phyloP scores from a whole-genome alignment of 2,113 vertebrate species.

The Notiomystis cincta region DNA sequence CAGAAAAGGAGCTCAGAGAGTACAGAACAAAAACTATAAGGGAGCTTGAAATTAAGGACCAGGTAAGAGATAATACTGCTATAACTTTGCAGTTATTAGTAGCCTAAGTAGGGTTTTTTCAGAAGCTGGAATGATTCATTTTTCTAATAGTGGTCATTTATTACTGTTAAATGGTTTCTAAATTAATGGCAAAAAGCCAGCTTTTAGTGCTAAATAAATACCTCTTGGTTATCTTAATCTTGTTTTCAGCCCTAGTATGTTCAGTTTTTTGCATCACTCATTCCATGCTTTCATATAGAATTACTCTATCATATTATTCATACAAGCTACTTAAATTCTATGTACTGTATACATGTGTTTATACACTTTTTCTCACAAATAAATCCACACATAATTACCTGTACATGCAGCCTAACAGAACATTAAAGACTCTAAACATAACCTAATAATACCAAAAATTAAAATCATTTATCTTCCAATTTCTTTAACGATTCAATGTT shows the following conservation, averaged over 20 bases:
- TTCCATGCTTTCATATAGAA: conserved; percentile 26
- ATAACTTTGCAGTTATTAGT: conserved; percentile 56
- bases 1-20: conserved; percentile 87
- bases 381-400: neutral
- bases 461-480: conserved; percentile 10
- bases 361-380: conserved; percentile 31
- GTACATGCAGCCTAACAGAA: conserved; percentile 5
- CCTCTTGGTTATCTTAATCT: conserved; percentile 32
- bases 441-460: neutral
- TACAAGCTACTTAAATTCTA: neutral
- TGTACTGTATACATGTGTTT: conserved; percentile 33
- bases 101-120: conserved; percentile 20
- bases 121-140: conserved; percentile 44
- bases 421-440: neutral
- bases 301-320: conserved; percentile 37
- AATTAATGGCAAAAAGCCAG: conserved; percentile 53
- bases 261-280: conserved; percentile 33
- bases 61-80: conserved; percentile 78
- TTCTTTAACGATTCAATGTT: conserved; percentile 58
- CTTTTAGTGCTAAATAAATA: conserved; percentile 65
- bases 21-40: conserved; percentile 80
- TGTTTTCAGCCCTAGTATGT: conserved; percentile 47
- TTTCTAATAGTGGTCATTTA: conserved; percentile 50
- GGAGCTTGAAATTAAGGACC: conserved; percentile 83
- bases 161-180: conserved; percentile 53